phyloP scores from a whole-genome alignment of 2,888 invertebrate species.

The Glaucopsyche alexis region DNA sequence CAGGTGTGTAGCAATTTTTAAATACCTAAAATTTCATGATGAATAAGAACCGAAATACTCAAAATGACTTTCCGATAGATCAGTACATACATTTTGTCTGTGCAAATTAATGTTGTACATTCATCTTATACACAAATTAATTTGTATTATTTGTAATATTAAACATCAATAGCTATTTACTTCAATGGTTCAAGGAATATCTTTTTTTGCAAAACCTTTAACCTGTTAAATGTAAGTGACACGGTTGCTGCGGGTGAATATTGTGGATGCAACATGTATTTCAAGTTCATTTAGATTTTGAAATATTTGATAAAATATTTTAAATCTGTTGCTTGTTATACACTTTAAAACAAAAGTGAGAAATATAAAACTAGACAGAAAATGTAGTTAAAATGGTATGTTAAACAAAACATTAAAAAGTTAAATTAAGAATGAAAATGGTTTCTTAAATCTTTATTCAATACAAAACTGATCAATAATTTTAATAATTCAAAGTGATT shows the following conservation, averaged over 20 bases:
- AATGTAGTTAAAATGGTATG: too few relatives aligned
- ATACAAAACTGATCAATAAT: neutral
- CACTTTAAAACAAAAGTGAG: too few relatives aligned
- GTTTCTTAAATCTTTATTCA: neutral
- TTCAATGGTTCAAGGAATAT: neutral
- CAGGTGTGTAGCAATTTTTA: slow-evolving; percentile 39
- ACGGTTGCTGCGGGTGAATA: neutral
- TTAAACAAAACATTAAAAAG: too few relatives aligned
- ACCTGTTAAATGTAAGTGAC: neutral
- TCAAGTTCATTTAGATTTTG: neutral
- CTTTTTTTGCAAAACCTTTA: neutral
- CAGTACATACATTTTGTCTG: neutral
- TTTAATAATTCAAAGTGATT: neutral
- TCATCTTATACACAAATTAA: neutral
- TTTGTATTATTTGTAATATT: neutral
- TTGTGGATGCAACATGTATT: neutral
- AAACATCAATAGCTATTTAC: neutral
- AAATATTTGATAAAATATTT: too few relatives aligned
- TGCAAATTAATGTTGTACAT: neutral
- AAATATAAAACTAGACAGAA: too few relatives aligned
- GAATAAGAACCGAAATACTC: neutral
- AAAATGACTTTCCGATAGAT: neutral
- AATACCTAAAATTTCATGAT: neutral
- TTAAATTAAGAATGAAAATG: too few relatives aligned
- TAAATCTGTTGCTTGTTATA: too few relatives aligned